These are phyloP conservation scores for Syrphus vitripennis DNA, from an alignment of 2,888 invertebrate species.

Conservation along the genomic window DNA sequence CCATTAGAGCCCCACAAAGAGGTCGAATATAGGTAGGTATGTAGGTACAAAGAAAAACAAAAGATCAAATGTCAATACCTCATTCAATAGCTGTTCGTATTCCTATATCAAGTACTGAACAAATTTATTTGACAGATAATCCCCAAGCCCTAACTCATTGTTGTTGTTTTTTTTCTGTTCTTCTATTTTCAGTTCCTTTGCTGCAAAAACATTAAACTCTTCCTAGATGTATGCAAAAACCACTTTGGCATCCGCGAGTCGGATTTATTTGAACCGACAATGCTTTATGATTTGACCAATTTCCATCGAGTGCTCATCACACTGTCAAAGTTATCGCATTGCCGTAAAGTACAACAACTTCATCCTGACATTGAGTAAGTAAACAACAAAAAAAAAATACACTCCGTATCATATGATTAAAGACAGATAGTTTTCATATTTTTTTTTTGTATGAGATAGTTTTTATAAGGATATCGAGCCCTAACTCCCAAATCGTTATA, in stretches of 20 bases:
- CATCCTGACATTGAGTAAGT: slow-evolving; percentile 87
- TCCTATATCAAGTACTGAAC: not conserved
- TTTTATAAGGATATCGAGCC: no score
- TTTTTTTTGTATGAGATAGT: no score
- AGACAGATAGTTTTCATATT: not conserved
- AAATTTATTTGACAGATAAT: slow-evolving; percentile 31
- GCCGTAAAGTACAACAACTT: slow-evolving; percentile 84
- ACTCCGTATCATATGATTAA: not conserved
- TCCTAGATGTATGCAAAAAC: slow-evolving; percentile 92
- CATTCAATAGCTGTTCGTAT: slow-evolving; percentile 23
- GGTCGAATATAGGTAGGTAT: no score
- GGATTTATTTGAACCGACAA: slow-evolving; percentile 96
- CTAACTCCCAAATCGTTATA: no score
- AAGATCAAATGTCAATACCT: slow-evolving; percentile 51
- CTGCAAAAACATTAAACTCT: slow-evolving; percentile 96
- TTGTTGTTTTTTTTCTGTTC: slow-evolving; percentile 40
- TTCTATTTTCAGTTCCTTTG: slow-evolving; percentile 91
- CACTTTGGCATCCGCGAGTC: slow-evolving; percentile 91
- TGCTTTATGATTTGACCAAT: slow-evolving; percentile 97
- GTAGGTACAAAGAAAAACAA: not conserved
- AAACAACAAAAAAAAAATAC: not conserved
- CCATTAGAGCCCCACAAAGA: no score
- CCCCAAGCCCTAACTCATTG: not conserved
- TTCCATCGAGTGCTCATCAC: slow-evolving; percentile 97
- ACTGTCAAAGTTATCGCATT: slow-evolving; percentile 92